Percentiles rank a stretch among this genome's conserved stretches.
phyloP scores from a whole-genome alignment of 2,888 invertebrate genomes.

The Macrophya alboannulata region DNA sequence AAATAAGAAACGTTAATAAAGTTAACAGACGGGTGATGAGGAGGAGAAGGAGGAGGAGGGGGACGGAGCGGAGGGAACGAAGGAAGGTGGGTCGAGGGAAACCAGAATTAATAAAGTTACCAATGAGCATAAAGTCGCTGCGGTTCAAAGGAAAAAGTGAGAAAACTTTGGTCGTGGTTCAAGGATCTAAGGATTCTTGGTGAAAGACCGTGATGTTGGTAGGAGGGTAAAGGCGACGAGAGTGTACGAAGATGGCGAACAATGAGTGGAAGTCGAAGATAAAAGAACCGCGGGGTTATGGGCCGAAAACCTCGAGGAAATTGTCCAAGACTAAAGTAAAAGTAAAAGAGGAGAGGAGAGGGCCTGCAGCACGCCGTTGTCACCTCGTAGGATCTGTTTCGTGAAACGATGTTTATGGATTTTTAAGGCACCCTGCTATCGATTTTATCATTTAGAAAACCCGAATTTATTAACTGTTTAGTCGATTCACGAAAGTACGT shows the following conservation, averaged over 20 bases:
- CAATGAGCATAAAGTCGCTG: slow-evolving; percentile 57
- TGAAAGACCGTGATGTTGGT: slow-evolving; percentile 7
- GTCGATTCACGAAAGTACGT: neutral
- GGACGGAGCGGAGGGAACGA: slow-evolving; percentile 23
- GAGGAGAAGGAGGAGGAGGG: too few species aligned
- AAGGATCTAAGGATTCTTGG: slow-evolving; percentile 54
- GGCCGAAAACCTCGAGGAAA: slow-evolving; percentile 56
- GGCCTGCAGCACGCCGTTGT: neutral
- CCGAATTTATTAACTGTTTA: neutral
- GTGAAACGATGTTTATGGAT: slow-evolving; percentile 38
- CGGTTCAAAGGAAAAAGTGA: slow-evolving; percentile 56
- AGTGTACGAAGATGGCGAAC: slow-evolving; percentile 55
- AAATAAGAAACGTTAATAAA: slow-evolving; percentile 58
- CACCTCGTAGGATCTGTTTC: slow-evolving; percentile 20
- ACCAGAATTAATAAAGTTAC: slow-evolving; percentile 58
- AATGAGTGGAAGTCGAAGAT: slow-evolving; percentile 57
- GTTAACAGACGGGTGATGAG: slow-evolving; percentile 47
- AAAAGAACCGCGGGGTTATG: slow-evolving; percentile 56
- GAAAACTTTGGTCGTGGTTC: slow-evolving; percentile 56
- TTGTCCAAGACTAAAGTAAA: slow-evolving; percentile 55
- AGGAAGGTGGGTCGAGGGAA: neutral
- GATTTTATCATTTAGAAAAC: slow-evolving; percentile 21
- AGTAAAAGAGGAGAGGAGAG: neutral
- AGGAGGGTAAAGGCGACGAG: slow-evolving; percentile 11
- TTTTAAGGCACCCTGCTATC: slow-evolving; percentile 7